phyloP scores from a whole-genome alignment of 2,888 invertebrate species.

The Hyles lineata region DNA sequence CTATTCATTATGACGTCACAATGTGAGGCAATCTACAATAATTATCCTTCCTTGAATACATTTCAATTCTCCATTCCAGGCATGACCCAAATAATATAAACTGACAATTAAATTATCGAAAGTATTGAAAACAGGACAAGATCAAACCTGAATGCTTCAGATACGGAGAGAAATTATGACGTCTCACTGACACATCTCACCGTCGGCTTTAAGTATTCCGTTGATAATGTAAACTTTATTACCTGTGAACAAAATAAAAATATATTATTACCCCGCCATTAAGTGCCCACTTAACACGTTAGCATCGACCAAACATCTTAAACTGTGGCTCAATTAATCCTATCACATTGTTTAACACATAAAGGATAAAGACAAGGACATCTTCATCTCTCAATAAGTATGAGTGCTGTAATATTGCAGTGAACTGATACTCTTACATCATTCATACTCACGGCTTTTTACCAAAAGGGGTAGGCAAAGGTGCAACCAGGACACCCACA shows the following conservation, averaged over 20 bases:
- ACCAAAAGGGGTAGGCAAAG: too few relatives aligned
- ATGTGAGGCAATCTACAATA: too few relatives aligned
- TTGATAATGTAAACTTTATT: constrained; percentile 27
- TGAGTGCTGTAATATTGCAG: too few relatives aligned
- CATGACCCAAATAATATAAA: not conserved
- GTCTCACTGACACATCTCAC: not conserved
- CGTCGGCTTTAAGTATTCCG: constrained; percentile 8
- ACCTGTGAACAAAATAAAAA: constrained; percentile 31
- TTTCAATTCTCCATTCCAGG: not conserved
- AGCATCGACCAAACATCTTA: constrained; percentile 6
- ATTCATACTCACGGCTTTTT: too few relatives aligned
- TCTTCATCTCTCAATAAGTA: too few relatives aligned
- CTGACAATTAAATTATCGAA: not conserved
- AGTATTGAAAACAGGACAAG: not conserved
- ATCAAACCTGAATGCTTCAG: constrained; percentile 2
- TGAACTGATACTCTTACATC: too few relatives aligned
- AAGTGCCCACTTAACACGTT: constrained; percentile 16
- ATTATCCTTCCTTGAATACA: too few relatives aligned
- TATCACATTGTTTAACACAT: not conserved
- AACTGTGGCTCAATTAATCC: not conserved
- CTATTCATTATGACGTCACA: too few relatives aligned
- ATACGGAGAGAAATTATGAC: constrained; percentile 8
- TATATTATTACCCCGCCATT: not conserved
- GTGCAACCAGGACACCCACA: too few relatives aligned
- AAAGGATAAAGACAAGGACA: not conserved